Conservation (phyloP, 2,888 invertebrate genomes). For the Halictus ligatus region DNA sequence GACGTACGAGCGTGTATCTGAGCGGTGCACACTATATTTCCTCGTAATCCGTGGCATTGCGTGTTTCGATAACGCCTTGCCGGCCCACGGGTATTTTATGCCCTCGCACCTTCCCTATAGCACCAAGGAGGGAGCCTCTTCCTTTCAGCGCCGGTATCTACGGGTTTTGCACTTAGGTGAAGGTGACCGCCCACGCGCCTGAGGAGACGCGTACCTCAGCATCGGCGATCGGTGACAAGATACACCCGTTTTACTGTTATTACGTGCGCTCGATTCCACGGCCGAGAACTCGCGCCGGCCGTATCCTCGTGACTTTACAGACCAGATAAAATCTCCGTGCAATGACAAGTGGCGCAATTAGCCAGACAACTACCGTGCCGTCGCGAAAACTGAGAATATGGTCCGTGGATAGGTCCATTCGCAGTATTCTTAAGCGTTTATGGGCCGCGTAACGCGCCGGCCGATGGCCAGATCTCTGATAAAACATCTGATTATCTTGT, state of each 20-base stretch:
- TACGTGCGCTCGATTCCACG: slow-evolving; percentile 37
- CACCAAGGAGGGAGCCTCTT: slow-evolving; percentile 62
- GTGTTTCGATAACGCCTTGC: slow-evolving; percentile 80
- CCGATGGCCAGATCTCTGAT: slow-evolving; percentile 31
- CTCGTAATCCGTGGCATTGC: slow-evolving; percentile 80
- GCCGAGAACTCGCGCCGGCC: background rate
- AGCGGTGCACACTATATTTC: slow-evolving; percentile 66
- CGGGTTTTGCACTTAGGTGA: slow-evolving; percentile 68
- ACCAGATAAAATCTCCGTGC: slow-evolving; percentile 56
- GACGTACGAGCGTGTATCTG: slow-evolving; percentile 55
- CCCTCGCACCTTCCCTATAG: slow-evolving; percentile 75
- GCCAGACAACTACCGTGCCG: slow-evolving; percentile 25
- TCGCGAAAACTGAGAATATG: background rate
- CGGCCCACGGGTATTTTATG: slow-evolving; percentile 79
- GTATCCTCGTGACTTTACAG: slow-evolving; percentile 46
- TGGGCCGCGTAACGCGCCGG: slow-evolving; percentile 31
- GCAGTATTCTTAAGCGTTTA: slow-evolving; percentile 20
- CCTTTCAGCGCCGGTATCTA: slow-evolving; percentile 75
- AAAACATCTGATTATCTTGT: slow-evolving; percentile 51
- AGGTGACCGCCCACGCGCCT: slow-evolving; percentile 67
- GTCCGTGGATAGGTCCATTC: background rate
- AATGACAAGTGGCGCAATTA: slow-evolving; percentile 55
- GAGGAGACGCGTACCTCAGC: slow-evolving; percentile 29
- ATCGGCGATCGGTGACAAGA: slow-evolving; percentile 64
- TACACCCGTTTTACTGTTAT: slow-evolving; percentile 64